These are phyloP conservation scores for Thamnophis sirtalis DNA, from an alignment of 2,113 vertebrate genomes.

Conservation along the genomic window DNA sequence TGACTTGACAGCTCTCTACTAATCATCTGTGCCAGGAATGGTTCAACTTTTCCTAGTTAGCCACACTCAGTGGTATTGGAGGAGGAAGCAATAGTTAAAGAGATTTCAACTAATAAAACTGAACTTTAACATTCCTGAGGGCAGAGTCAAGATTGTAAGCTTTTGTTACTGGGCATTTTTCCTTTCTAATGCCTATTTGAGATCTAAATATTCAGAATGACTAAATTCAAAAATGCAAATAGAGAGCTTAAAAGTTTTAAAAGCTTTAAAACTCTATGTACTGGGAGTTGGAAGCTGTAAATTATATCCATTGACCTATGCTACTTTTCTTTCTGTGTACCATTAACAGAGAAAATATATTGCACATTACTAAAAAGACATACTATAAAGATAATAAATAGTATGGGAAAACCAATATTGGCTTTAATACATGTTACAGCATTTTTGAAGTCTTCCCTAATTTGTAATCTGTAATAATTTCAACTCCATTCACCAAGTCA, in stretches of 20 bases:
- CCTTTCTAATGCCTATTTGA: neutral
- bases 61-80: neutral
- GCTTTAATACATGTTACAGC: neutral
- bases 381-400: neutral
- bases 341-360: neutral
- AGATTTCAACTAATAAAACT: neutral
- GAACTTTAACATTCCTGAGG: neutral
- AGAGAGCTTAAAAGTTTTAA: neutral
- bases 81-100: neutral
- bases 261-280: neutral
- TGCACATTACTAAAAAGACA: neutral
- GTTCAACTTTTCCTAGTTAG: neutral
- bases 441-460: constrained; percentile 38
- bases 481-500: constrained; percentile 36
- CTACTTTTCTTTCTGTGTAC: neutral
- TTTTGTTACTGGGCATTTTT: neutral
- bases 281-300: neutral
- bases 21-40: neutral
- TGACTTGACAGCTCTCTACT: neutral
- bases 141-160: neutral
- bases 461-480: constrained; percentile 43
- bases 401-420: neutral
- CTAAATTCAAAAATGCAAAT: neutral
- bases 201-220: neutral
- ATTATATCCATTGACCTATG: neutral